Evolutionary conservation across 2,113 vertebrate species (phyloP), one percentile per base, ranked within the genome.

Genomic region (Elaphurus davidianus): DNA sequence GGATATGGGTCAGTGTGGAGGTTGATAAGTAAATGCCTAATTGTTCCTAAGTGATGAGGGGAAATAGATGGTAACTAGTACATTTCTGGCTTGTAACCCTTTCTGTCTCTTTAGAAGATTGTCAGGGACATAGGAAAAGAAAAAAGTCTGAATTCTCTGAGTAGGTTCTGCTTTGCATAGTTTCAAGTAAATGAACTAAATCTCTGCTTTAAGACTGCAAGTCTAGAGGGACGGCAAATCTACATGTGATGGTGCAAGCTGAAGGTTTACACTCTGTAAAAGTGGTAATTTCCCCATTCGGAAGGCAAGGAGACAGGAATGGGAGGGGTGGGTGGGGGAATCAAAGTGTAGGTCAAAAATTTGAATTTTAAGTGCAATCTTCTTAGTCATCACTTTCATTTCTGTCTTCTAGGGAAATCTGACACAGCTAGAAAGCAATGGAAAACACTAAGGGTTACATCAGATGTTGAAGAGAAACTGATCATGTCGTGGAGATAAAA

Each of bases 391-490:
- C 97, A 95, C 64, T 98, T 97, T 95, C 60, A 82, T 98, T 98
- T 98, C 86, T 93, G 88, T 97, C 91, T 97, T 96, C 98, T 98
- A 98, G 74, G 96, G 97, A 98, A 98, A 94, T 43, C 90, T 98
- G 27, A 54, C 90, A 52, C 95, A 90, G 97, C 87, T 98, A 97
- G 96, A 98, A 98, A 96, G 96, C 94, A 86, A 90, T 96, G 87
- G 52, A 91, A 97, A 94, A 67, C 86, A 45, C 59, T 97, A 74
- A 81, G 89, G 19, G 81, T 97, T 98, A 79, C 92, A 98, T 97
- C 93, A 98, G 54, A 84, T 36, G 8, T 47, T 62, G 30, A 98
- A 97, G 96, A 97, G 83, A 57, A 97, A 97, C 82, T 86, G 57
- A 88, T 90, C 45, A 7, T 33, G 94, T 23, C 25, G 59, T 54